Conservation (phyloP, 2,113 vertebrate species). For the Rhodinocichla rosea region DNA sequence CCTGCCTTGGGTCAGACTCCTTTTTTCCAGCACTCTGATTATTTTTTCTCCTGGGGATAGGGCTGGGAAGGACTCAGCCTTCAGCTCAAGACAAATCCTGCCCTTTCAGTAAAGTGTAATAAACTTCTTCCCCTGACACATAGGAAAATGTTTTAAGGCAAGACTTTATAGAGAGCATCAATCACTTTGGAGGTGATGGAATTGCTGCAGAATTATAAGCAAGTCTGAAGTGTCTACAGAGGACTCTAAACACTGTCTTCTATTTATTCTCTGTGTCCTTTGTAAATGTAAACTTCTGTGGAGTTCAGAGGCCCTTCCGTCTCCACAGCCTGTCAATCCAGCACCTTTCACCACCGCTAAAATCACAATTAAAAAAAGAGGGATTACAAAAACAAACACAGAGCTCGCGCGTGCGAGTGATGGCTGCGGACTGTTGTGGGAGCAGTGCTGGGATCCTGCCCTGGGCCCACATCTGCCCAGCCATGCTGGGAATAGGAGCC, state of each 20-base stretch:
- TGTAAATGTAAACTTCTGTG: slow-evolving; percentile 67
- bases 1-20: neutral
- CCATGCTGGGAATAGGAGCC: too few relatives aligned
- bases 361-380: slow-evolving; percentile 53
- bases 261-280: slow-evolving; percentile 69
- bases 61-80: slow-evolving; percentile 19
- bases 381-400: slow-evolving; percentile 69
- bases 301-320: slow-evolving; percentile 56
- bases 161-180: slow-evolving; percentile 64
- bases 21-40: neutral
- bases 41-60: neutral
- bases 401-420: neutral
- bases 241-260: slow-evolving; percentile 71
- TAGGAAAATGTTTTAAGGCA: slow-evolving; percentile 65
- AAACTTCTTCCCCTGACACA: slow-evolving; percentile 47
- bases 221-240: slow-evolving; percentile 71
- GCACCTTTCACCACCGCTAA: slow-evolving; percentile 60
- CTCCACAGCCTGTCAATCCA: slow-evolving; percentile 58
- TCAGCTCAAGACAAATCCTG: neutral
- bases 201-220: slow-evolving; percentile 68
- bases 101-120: slow-evolving; percentile 31
- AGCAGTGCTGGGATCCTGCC: neutral
- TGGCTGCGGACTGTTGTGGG: neutral
- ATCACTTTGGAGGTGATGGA: slow-evolving; percentile 62
- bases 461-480: neutral